A percentile compares a stretch with the other conserved stretches of the same genome.
Conservation (phyloP, 2,888 invertebrate genomes). For the Andrena bicolor region DNA sequence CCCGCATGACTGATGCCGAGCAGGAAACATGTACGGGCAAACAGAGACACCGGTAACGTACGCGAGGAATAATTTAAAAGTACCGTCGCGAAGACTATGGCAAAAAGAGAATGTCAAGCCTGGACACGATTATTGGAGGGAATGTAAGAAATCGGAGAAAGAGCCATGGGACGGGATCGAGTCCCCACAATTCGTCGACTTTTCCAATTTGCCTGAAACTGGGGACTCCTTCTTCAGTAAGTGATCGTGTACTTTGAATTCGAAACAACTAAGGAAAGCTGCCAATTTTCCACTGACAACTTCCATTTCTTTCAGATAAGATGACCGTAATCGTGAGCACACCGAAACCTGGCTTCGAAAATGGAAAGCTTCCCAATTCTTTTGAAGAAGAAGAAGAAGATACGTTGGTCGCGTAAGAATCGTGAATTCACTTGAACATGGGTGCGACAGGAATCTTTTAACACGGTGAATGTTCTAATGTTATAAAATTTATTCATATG, state of each 20-base stretch:
- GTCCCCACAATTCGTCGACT: slow-evolving; percentile 49
- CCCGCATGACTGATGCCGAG: background rate
- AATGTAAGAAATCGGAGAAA: no score
- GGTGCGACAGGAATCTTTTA: no score
- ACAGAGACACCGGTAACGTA: background rate
- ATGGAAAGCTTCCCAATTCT: background rate
- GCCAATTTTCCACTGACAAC: background rate
- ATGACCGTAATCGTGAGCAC: slow-evolving; percentile 3
- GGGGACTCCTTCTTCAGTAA: slow-evolving; percentile 46
- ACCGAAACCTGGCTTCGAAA: background rate
- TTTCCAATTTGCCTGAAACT: background rate
- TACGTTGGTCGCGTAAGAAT: slow-evolving; percentile 14
- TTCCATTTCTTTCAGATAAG: slow-evolving; percentile 19
- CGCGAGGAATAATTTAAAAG: background rate
- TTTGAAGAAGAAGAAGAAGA: background rate
- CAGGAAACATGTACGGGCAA: background rate
- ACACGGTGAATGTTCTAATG: background rate
- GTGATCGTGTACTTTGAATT: background rate
- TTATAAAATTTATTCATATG: background rate
- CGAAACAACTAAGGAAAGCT: background rate
- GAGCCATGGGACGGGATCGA: slow-evolving; percentile 26
- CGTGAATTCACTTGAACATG: no score
- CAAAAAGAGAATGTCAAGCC: background rate
- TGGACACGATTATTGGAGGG: background rate
- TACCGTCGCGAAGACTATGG: slow-evolving; percentile 6